These are phyloP conservation scores for Peromyscus leucopus DNA, from an alignment of 2,113 vertebrate species.

Conservation along the genomic window DNA sequence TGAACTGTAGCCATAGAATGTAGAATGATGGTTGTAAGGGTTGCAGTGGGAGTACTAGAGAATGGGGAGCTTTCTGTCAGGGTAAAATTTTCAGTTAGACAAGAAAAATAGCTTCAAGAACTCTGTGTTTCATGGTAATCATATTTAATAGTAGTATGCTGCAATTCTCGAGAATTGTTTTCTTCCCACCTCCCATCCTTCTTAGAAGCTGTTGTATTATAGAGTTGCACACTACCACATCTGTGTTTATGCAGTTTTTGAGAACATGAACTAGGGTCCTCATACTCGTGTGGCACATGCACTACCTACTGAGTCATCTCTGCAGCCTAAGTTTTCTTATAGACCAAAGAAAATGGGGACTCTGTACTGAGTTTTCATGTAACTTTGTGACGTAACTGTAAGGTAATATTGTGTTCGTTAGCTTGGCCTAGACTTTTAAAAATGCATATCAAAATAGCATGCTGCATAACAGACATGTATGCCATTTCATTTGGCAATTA, in stretches of 20 bases:
- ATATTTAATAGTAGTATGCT: background rate
- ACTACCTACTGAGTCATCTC: background rate
- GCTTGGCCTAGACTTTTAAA: background rate
- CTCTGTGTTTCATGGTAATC: background rate
- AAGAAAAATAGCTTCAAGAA: background rate
- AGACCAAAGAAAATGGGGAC: background rate
- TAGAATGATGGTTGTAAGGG: too few species aligned
- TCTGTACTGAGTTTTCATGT: too few species aligned
- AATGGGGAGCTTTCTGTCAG: background rate
- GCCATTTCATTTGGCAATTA: background rate
- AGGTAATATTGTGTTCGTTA: background rate
- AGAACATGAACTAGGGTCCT: background rate
- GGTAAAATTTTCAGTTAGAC: background rate
- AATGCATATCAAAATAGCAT: background rate
- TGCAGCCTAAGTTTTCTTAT: background rate
- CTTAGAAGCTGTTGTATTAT: background rate
- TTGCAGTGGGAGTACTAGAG: accelerated
- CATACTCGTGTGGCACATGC: background rate
- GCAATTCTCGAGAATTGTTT: background rate
- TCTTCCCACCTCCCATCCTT: background rate
- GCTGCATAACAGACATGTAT: too few species aligned
- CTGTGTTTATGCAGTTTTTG: background rate
- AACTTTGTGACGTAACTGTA: background rate
- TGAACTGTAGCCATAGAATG: background rate
- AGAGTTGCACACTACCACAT: too few species aligned